Evolutionary conservation across 2,888 invertebrate genomes (phyloP).

Genomic region (Epiblema foenella): DNA sequence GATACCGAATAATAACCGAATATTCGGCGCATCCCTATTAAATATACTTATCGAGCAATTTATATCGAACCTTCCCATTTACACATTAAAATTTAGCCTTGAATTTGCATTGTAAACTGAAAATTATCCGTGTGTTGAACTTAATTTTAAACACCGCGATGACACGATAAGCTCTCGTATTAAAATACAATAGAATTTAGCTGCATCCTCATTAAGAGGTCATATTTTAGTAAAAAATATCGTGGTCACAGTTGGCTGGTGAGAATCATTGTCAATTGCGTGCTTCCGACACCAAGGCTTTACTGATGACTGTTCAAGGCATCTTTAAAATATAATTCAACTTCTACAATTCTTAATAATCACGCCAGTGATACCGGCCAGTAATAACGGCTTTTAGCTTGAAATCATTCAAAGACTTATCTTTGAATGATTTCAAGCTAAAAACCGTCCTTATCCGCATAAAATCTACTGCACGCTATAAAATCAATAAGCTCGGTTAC

Average conservation of each 20-base stretch:
- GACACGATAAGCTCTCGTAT: slow-evolving; percentile 16
- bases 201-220: slow-evolving; percentile 39
- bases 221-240: slow-evolving; percentile 35
- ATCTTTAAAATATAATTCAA: neutral
- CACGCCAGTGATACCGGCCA: neutral
- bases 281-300: slow-evolving; percentile 30
- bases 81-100: neutral
- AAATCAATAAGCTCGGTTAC: no score
- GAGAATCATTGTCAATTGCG: slow-evolving; percentile 31
- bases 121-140: neutral
- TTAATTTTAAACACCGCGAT: slow-evolving; percentile 1
- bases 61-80: neutral
- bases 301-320: neutral
- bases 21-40: no score
- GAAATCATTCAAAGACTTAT: no score
- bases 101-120: neutral
- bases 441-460: no score
- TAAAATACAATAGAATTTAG: slow-evolving; percentile 34
- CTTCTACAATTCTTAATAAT: neutral
- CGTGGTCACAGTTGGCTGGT: slow-evolving; percentile 39
- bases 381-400: no score
- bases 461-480: no score
- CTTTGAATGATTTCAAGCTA: no score
- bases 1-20: no score
- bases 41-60: no score